Evolutionary conservation across 2,888 invertebrate species (phyloP).

Genomic region (Punctoribates punctum): DNA sequence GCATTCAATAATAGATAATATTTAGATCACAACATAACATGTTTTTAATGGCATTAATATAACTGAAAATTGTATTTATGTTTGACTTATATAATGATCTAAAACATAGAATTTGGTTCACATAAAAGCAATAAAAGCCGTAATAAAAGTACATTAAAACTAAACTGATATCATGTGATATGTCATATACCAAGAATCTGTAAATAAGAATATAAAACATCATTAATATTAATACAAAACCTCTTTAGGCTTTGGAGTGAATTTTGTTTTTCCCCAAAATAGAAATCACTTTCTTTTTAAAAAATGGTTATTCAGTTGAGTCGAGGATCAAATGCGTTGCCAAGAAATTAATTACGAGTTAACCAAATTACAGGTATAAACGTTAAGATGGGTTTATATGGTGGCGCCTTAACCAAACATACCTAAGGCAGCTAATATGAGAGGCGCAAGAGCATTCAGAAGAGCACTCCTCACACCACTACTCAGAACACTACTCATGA

Average conservation of each 20-base stretch:
- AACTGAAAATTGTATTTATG: constrained; percentile 24
- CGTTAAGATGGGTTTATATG: constrained; percentile 34
- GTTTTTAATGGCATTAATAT: constrained; percentile 19
- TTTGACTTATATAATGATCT: constrained; percentile 14
- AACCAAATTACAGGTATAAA: constrained; percentile 31
- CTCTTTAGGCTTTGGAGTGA: constrained; percentile 5
- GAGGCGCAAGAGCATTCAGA: background rate
- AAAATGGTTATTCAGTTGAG: constrained; percentile 30
- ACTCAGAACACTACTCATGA: background rate
- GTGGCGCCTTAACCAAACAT: constrained; percentile 37
- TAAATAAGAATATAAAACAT: constrained; percentile 21
- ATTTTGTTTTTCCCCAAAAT: background rate
- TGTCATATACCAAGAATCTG: background rate
- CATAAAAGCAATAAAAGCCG: constrained; percentile 22
- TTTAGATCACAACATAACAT: constrained; percentile 16
- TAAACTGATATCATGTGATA: constrained; percentile 31
- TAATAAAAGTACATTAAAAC: constrained; percentile 35
- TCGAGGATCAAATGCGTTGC: background rate
- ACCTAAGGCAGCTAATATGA: constrained; percentile 24
- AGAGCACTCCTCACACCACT: background rate
- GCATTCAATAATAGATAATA: constrained; percentile 24
- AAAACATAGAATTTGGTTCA: constrained; percentile 1
- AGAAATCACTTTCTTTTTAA: constrained; percentile 11
- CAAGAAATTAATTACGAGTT: constrained; percentile 36
- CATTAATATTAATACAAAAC: constrained; percentile 28